Evolutionary conservation across 1,140 invertebrate genomes (phyloP).

Genomic region (Caenorhabditis inopinata): DNA sequence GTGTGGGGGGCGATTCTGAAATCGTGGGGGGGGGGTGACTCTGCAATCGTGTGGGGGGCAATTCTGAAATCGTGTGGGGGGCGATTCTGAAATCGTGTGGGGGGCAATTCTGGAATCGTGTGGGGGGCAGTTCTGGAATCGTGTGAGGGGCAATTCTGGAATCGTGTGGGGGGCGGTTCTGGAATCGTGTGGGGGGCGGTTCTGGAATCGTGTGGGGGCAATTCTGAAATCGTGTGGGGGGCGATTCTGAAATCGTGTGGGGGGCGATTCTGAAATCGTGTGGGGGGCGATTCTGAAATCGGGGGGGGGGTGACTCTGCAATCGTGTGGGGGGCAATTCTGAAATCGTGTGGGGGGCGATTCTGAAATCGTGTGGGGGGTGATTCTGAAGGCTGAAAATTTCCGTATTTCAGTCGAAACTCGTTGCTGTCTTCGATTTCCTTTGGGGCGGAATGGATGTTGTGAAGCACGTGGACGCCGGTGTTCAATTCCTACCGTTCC

Average conservation of each 20-base stretch:
- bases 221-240: slow-evolving; percentile 9
- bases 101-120: too few species aligned
- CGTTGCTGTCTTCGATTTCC: slow-evolving; percentile 43
- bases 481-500: slow-evolving; percentile 32
- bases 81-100: not conserved
- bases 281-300: not conserved
- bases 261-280: too few species aligned
- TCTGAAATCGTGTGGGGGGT: not conserved
- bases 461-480: slow-evolving; percentile 31
- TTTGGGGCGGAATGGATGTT: slow-evolving; percentile 19
- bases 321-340: too few species aligned
- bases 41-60: too few species aligned
- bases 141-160: not conserved
- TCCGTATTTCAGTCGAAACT: slow-evolving; percentile 44
- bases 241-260: too few species aligned
- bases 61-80: too few species aligned
- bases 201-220: too few species aligned
- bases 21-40: slow-evolving; percentile 31
- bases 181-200: too few species aligned
- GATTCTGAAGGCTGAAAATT: too few species aligned
- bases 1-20: too few species aligned
- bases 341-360: too few species aligned
- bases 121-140: too few species aligned
- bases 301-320: slow-evolving; percentile 21
- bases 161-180: not conserved